phyloP scores from a whole-genome alignment of 2,797 vertebrate species.

The Bovichtus variegatus region DNA sequence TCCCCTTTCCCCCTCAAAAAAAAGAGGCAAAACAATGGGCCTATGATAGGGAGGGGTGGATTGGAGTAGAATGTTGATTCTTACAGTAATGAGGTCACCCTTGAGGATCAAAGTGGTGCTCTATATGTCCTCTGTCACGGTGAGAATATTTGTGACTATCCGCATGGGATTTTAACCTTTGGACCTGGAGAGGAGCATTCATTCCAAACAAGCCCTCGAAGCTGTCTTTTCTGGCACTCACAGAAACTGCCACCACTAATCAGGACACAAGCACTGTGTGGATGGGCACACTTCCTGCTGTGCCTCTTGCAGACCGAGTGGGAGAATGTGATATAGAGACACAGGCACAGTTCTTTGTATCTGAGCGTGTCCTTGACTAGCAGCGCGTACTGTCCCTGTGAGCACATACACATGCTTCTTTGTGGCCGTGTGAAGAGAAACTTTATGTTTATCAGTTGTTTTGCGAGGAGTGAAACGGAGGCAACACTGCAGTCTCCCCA shows the following conservation, averaged over 20 bases:
- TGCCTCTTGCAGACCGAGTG: conserved; percentile 44
- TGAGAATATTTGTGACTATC: conserved; percentile 57
- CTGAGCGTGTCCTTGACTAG: conserved; percentile 41
- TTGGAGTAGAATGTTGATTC: conserved; percentile 1
- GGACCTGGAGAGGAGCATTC: conserved; percentile 59
- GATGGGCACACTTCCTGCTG: conserved; percentile 55
- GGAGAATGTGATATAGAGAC: conserved; percentile 39
- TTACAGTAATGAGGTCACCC: conserved; percentile 27
- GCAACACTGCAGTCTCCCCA: conserved; percentile 38
- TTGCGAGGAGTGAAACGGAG: conserved; percentile 31
- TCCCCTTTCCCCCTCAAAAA: too few species aligned
- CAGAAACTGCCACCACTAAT: conserved; percentile 75
- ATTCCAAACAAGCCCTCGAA: conserved; percentile 69
- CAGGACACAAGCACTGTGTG: conserved; percentile 59
- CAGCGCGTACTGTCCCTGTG: conserved; percentile 20
- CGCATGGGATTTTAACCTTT: conserved; percentile 78
- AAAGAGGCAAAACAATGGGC: too few species aligned
- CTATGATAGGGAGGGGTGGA: too few species aligned
- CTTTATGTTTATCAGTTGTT: conserved; percentile 33
- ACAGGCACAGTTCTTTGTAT: conserved; percentile 30
- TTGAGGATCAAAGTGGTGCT: background rate
- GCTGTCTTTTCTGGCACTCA: conserved; percentile 65
- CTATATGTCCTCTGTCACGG: conserved; percentile 51
- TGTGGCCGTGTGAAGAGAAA: conserved; percentile 6
- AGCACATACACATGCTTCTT: conserved; percentile 33